phyloP scores from a whole-genome alignment of 1,140 invertebrate species.

The Apolygus lucorum region DNA sequence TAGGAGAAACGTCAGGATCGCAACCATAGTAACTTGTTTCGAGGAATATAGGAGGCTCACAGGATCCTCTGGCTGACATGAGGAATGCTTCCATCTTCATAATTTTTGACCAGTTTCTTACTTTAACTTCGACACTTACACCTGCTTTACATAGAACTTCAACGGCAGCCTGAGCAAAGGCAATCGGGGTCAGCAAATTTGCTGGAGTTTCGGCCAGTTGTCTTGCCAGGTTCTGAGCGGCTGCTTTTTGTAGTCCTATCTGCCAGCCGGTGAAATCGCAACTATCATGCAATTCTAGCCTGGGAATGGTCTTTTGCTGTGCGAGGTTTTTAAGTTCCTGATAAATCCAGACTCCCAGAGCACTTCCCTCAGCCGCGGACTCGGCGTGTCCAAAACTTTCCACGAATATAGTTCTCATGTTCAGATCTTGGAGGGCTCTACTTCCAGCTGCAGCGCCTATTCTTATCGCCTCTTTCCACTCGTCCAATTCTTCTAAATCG shows the following conservation, averaged over 20 bases:
- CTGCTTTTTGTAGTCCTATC: constrained; percentile 46
- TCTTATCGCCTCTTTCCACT: constrained; percentile 43
- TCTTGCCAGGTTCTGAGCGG: constrained; percentile 53
- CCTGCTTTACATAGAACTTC: constrained; percentile 42
- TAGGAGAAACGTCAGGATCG: constrained; percentile 40
- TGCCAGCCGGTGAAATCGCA: constrained; percentile 46
- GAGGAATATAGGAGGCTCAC: constrained; percentile 52
- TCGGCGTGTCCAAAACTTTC: constrained; percentile 47
- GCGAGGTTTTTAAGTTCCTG: constrained; percentile 45
- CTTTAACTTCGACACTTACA: constrained; percentile 45
- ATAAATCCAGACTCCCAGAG: constrained; percentile 42
- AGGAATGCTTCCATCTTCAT: constrained; percentile 55
- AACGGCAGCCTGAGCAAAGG: constrained; percentile 46
- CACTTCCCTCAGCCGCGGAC: constrained; percentile 46
- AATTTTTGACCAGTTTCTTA: constrained; percentile 49
- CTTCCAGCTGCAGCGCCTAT: constrained; percentile 42
- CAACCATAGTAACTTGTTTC: constrained; percentile 48
- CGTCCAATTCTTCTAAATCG: constrained; percentile 43
- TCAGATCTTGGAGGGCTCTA: constrained; percentile 38
- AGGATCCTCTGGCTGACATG: constrained; percentile 51
- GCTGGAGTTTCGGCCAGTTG: constrained; percentile 55
- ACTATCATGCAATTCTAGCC: constrained; percentile 32
- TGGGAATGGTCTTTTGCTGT: constrained; percentile 35
- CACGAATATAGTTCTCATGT: constrained; percentile 41
- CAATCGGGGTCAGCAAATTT: constrained; percentile 53